Evolutionary conservation across 2,888 invertebrate species (phyloP).

Genomic region (Blastobasis adustella): DNA sequence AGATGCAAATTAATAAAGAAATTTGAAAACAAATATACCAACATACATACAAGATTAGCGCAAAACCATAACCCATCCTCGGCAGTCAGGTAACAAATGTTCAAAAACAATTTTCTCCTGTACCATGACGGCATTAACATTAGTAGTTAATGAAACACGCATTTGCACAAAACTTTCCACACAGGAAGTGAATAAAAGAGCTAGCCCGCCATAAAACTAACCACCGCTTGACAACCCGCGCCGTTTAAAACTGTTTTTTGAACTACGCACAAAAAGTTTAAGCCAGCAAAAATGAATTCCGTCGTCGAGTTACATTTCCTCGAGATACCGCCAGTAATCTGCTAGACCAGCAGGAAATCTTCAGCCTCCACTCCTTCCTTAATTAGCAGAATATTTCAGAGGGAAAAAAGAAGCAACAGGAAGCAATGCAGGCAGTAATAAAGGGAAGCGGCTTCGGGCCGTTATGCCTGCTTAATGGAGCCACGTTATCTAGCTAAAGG

Average conservation of each 20-base stretch:
- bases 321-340: conserved; percentile 58
- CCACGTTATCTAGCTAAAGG: conserved; percentile 40
- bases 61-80: too few relatives aligned
- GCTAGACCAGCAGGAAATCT: conserved; percentile 64
- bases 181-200: too few relatives aligned
- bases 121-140: too few relatives aligned
- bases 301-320: conserved; percentile 46
- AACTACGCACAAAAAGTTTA: conserved; percentile 36
- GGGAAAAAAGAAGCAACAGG: conserved; percentile 57
- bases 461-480: conserved; percentile 48
- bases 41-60: too few relatives aligned
- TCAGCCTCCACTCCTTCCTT: conserved; percentile 64
- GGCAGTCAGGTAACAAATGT: too few relatives aligned
- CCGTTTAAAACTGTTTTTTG: conserved; percentile 16
- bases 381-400: conserved; percentile 68
- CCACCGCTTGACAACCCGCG: neutral
- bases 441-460: conserved; percentile 47
- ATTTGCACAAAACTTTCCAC: too few relatives aligned
- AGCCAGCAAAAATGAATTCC: conserved; percentile 48
- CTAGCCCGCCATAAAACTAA: neutral
- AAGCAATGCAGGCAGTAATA: conserved; percentile 53
- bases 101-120: too few relatives aligned
- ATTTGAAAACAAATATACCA: too few relatives aligned
- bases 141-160: too few relatives aligned
- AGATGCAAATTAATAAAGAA: too few relatives aligned